Conservation (phyloP, 2,113 vertebrate genomes). For the Ophiodon elongatus region DNA sequence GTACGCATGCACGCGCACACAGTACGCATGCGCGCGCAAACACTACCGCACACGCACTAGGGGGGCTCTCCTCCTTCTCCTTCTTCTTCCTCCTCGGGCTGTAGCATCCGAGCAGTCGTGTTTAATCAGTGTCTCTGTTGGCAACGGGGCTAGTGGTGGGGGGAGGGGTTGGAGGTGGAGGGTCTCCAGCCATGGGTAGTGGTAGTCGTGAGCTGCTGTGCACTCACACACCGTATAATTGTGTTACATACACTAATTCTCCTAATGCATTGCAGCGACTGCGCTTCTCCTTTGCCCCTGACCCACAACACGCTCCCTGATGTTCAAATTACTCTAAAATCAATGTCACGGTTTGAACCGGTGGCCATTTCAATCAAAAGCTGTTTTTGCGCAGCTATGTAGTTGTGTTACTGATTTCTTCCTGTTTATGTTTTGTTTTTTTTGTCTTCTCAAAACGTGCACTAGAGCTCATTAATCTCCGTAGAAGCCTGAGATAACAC, state of each 20-base stretch:
- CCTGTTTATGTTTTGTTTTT: constrained; percentile 37
- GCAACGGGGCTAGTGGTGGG: constrained; percentile 54
- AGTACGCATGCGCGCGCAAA: constrained; percentile 36
- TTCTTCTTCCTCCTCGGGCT: constrained; percentile 65
- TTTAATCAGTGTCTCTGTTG: constrained; percentile 80
- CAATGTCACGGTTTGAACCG: constrained; percentile 51
- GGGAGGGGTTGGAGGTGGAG: constrained; percentile 43
- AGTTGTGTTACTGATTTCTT: neutral
- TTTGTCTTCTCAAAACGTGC: constrained; percentile 26
- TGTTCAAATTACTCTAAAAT: constrained; percentile 62
- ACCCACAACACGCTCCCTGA: constrained; percentile 63
- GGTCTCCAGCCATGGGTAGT: constrained; percentile 60
- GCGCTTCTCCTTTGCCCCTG: constrained; percentile 52
- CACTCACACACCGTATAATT: constrained; percentile 79
- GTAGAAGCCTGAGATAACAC: constrained; percentile 53
- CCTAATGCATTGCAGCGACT: constrained; percentile 58
- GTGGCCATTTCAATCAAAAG: constrained; percentile 39
- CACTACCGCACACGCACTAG: constrained; percentile 38
- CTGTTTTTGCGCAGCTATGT: constrained; percentile 32
- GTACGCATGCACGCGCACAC: neutral
- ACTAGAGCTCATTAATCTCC: constrained; percentile 60
- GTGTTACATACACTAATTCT: constrained; percentile 79
- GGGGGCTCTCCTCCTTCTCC: constrained; percentile 37
- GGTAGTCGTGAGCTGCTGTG: constrained; percentile 63
- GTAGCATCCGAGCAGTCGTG: constrained; percentile 77